Percentiles rank a stretch among this genome's conserved stretches.
Evolutionary conservation across 2,888 invertebrate genomes (phyloP).

Genomic region (Augiades crinisus): DNA sequence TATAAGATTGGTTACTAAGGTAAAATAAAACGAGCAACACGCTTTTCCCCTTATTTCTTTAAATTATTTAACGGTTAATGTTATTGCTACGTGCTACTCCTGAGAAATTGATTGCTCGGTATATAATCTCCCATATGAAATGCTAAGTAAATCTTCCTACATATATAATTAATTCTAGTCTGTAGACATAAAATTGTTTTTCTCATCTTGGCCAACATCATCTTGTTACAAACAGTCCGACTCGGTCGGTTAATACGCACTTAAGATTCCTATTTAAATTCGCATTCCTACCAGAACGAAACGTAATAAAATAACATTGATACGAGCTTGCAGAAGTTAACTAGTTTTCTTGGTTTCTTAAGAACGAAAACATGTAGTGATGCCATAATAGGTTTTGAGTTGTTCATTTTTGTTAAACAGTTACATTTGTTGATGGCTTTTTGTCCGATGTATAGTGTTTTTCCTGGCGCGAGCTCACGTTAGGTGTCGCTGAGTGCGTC

Average conservation of each 20-base stretch:
- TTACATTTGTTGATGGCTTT: background rate
- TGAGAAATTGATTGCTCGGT: no score
- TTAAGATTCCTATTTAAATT: slow-evolving; percentile 23
- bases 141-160: background rate
- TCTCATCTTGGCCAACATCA: slow-evolving; percentile 1
- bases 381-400: background rate
- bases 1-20: no score
- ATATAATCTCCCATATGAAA: background rate
- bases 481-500: slow-evolving; percentile 20
- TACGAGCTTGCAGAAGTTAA: slow-evolving; percentile 18
- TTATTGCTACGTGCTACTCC: no score
- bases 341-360: background rate
- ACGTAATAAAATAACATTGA: slow-evolving; percentile 19
- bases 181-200: background rate
- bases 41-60: no score
- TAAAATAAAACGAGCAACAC: no score
- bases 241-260: slow-evolving; percentile 8
- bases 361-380: background rate
- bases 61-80: no score
- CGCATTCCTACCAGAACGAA: slow-evolving; percentile 20
- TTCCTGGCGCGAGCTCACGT: slow-evolving; percentile 14
- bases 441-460: background rate
- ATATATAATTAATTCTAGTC: background rate
- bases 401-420: background rate
- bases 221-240: slow-evolving; percentile 9